Conservation (phyloP, 2,797 vertebrate species). For the Typhlichthys subterraneus region DNA sequence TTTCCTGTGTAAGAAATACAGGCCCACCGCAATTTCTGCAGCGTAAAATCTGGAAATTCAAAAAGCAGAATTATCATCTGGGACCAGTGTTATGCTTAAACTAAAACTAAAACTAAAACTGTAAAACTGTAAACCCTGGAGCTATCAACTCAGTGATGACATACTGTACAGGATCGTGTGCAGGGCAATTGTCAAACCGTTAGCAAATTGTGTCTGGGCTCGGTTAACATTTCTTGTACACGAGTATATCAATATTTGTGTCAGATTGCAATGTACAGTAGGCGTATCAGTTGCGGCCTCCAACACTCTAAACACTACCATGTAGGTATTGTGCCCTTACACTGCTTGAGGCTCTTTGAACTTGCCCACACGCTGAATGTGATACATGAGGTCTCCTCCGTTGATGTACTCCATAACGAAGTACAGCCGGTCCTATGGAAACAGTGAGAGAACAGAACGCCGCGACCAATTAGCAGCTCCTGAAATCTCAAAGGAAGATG, state of each 20-base stretch:
- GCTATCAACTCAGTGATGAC: no score
- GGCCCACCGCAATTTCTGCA: conserved; percentile 92
- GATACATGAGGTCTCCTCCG: conserved; percentile 96
- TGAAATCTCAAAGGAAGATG: background rate
- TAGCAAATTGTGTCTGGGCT: no score
- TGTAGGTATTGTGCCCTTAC: conserved; percentile 73
- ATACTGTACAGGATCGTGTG: no score
- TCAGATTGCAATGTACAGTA: background rate
- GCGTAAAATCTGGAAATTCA: conserved; percentile 89
- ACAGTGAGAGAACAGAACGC: conserved; percentile 6
- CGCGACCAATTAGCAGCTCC: conserved; percentile 5
- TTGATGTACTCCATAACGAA: conserved; percentile 99
- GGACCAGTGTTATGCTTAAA: background rate
- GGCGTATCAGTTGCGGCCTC: background rate
- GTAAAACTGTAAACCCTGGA: background rate
- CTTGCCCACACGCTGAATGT: conserved; percentile 84
- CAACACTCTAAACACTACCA: no score
- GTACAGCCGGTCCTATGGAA: conserved; percentile 90
- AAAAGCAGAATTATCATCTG: conserved; percentile 1
- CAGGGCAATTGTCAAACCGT: no score
- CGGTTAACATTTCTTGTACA: no score
- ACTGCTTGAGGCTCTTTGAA: conserved; percentile 88
- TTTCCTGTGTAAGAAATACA: conserved; percentile 95
- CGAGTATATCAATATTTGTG: no score
- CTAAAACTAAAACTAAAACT: background rate